Base-by-base conservation (phyloP, 2,888 invertebrate species). In the Lypha dubia region DNA sequence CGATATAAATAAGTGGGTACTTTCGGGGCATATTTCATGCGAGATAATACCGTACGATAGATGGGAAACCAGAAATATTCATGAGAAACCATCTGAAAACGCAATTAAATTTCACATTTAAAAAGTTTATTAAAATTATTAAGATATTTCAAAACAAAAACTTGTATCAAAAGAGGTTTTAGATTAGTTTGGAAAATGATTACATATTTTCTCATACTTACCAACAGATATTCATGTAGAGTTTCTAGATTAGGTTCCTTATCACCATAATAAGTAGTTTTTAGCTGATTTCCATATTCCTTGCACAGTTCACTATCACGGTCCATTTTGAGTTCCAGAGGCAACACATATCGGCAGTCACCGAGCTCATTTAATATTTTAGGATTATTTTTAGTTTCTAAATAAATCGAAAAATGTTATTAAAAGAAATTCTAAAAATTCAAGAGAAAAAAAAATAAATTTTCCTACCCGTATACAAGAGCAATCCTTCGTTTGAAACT, bases 51-150 rank as follows among this genome's bases (percentile, higher is more conserved):
- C 82, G 91, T 89, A 38, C 92, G 91, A 86, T 91, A 90, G n/a
- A 92, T 90, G 38, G 91, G 91, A 84, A 92, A 92, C 92, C 92
- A 92, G 87, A 92, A 92, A 68, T 90, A 89, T 87, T 92, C 92
- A 81, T 92, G 92, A 3, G 92, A 91, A 13, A 92, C 89, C 89
- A 92, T 89, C 92, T 92, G 85, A 6, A 87, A 85, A n/a, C n/a
- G 9, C 3, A 20, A 35, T 28, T 20, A n/a, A 65, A 32, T 15
- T 11, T 32, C 0, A 58, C 15, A 4, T 28, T 28, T 28, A 28
- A n/a, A 5, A 28, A 58, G 1, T 51, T 20, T 3, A 13, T 11
- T 22, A 67, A 51, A 35, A 8, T 13, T 67, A 46, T 46, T 1
- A 49, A 32, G 1, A 17, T n/a, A 8, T 58, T 58, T 6, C 2